phyloP scores from a whole-genome alignment of 2,797 vertebrate genomes.

The Columba guinea region DNA sequence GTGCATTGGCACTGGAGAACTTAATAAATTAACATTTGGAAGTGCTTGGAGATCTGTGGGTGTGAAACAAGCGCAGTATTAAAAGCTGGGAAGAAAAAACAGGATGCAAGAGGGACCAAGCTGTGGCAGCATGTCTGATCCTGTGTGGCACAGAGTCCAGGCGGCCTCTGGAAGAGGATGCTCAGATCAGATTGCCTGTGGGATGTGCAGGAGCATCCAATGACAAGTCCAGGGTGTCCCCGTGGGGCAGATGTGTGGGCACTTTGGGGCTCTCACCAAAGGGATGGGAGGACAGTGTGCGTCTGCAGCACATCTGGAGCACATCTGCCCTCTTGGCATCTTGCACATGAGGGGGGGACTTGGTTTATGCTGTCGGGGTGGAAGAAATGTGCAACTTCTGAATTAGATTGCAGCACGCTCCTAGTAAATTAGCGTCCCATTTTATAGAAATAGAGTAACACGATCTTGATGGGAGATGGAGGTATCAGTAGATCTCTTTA shows the following conservation, averaged over 20 bases:
- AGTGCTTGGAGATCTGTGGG: neutral
- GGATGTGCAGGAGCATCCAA: neutral
- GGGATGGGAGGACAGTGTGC: neutral
- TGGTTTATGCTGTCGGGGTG: fast-evolving
- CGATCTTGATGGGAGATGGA: neutral
- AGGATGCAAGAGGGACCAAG: neutral
- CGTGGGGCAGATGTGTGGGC: fast-evolving
- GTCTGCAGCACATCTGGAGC: neutral
- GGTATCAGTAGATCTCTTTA: neutral
- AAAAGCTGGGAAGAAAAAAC: neutral
- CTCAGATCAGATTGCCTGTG: fast-evolving
- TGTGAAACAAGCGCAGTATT: no score
- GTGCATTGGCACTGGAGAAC: fast-evolving
- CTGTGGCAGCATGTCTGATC: neutral
- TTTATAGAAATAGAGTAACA: neutral
- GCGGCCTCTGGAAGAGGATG: neutral
- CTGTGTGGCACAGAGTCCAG: neutral
- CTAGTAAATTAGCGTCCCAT: neutral
- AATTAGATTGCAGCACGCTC: neutral
- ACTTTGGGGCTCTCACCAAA: fast-evolving
- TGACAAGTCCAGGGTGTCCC: fast-evolving
- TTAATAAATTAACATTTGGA: fast-evolving
- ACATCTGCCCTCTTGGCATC: neutral
- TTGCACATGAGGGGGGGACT: fast-evolving
- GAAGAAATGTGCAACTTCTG: fast-evolving